Percentiles rank a stretch among this genome's conserved stretches.
Conservation (phyloP, 1,140 invertebrate species). For the Drosophila grimshawi region DNA sequence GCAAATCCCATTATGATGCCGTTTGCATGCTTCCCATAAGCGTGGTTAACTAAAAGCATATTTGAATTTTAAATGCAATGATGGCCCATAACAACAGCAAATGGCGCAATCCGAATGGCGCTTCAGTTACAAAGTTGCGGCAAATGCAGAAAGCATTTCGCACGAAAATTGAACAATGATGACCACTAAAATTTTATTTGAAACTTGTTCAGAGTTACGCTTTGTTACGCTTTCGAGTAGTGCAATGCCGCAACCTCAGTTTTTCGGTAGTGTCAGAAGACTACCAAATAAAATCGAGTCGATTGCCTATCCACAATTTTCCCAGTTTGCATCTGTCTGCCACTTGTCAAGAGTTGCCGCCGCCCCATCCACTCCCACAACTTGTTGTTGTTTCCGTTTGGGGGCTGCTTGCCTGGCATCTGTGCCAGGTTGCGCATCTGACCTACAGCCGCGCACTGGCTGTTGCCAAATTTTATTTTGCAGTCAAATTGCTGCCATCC, state of each 20-base stretch:
- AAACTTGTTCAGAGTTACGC: constrained; percentile 61
- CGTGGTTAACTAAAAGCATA: constrained; percentile 50
- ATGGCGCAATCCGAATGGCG: not conserved
- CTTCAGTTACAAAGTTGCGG: constrained; percentile 4
- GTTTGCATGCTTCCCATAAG: constrained; percentile 47
- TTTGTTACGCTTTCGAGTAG: constrained; percentile 17
- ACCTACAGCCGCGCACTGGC: constrained; percentile 26
- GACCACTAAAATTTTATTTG: constrained; percentile 60
- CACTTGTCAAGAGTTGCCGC: constrained; percentile 49
- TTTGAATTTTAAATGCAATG: constrained; percentile 67
- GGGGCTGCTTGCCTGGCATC: constrained; percentile 21
- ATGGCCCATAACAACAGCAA: constrained; percentile 25
- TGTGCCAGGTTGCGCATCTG: constrained; percentile 53
- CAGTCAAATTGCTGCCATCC: constrained; percentile 77
- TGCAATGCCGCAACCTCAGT: not conserved
- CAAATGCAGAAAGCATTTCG: constrained; percentile 7
- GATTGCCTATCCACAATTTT: constrained; percentile 74
- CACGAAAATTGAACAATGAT: constrained; percentile 56
- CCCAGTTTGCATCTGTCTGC: constrained; percentile 70
- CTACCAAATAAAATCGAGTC: constrained; percentile 68
- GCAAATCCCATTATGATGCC: constrained; percentile 42
- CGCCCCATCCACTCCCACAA: not conserved
- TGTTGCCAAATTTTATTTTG: constrained; percentile 80
- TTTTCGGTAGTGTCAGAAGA: constrained; percentile 20
- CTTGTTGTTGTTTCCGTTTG: constrained; percentile 13